Conservation (phyloP, 2,888 invertebrate species). For the Anticlea derivata region DNA sequence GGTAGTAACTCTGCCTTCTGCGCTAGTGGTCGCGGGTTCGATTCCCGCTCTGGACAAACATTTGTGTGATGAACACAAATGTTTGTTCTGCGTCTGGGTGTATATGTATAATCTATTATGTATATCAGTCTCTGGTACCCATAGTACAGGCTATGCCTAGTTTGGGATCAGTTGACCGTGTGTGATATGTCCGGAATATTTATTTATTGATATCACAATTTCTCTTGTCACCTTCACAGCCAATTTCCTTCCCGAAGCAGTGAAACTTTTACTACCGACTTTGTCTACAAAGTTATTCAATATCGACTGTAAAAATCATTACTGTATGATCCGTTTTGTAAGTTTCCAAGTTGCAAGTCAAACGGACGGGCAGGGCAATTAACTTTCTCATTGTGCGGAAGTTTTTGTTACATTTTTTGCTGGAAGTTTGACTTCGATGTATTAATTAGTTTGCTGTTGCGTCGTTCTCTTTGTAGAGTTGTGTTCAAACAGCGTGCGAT, state of each 20-base stretch:
- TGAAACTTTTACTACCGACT: conserved; percentile 10
- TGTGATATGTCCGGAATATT: too few relatives aligned
- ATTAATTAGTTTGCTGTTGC: conserved; percentile 26
- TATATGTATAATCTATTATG: too few relatives aligned
- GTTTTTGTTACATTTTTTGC: conserved; percentile 22
- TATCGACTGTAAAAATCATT: conserved; percentile 28
- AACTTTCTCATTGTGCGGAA: conserved; percentile 32
- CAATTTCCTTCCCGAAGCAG: conserved; percentile 7
- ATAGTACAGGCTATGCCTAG: too few relatives aligned
- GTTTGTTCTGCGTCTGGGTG: too few relatives aligned
- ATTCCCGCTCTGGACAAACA: too few relatives aligned
- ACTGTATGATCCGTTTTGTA: conserved; percentile 22
- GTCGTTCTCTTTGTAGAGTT: neutral
- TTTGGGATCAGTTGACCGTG: too few relatives aligned
- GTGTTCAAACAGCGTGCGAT: neutral
- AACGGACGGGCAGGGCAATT: conserved; percentile 40
- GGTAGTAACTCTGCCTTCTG: too few relatives aligned
- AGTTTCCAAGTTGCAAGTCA: conserved; percentile 33
- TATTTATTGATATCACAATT: conserved; percentile 10
- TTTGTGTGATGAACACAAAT: too few relatives aligned
- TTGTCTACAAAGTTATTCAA: conserved; percentile 24
- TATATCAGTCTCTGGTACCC: too few relatives aligned
- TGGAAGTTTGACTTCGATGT: conserved; percentile 27
- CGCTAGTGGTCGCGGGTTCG: too few relatives aligned
- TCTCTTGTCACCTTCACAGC: conserved; percentile 8